These are phyloP conservation scores for Turdus rufiventris DNA, from an alignment of 2,113 vertebrate species.

Conservation along the genomic window DNA sequence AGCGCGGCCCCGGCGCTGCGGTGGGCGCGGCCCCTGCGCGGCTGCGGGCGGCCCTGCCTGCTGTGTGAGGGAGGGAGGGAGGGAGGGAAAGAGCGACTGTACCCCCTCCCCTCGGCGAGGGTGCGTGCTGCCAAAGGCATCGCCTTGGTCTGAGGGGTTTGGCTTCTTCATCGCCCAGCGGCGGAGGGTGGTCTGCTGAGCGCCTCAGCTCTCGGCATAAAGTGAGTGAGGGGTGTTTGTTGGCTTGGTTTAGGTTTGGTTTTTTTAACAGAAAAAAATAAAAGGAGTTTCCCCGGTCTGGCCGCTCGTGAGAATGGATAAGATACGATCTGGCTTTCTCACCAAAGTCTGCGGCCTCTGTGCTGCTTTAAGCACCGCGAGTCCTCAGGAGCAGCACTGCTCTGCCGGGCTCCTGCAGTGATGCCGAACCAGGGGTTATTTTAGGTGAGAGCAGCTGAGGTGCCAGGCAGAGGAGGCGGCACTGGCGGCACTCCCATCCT, in stretches of 20 bases:
- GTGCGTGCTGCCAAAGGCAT: background rate
- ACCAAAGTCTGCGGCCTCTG: background rate
- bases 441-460: background rate
- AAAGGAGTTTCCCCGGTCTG: background rate
- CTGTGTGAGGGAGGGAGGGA: background rate
- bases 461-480: background rate
- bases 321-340: background rate
- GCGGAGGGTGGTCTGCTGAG: accelerated
- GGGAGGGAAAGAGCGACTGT: background rate
- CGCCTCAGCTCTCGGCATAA: background rate
- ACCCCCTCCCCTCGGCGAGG: no score
- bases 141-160: background rate
- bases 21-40: background rate
- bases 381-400: background rate
- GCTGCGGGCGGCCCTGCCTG: background rate
- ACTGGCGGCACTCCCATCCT: background rate
- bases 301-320: background rate
- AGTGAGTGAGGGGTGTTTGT: no score
- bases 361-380: background rate
- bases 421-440: background rate
- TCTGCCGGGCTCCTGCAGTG: background rate
- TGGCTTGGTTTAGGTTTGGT: background rate
- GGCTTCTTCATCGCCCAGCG: accelerated
- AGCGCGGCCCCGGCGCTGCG: background rate
- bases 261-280: background rate